Evolutionary conservation across 2,888 invertebrate genomes (phyloP).

Genomic region (Rhopalosiphum nymphaeae): DNA sequence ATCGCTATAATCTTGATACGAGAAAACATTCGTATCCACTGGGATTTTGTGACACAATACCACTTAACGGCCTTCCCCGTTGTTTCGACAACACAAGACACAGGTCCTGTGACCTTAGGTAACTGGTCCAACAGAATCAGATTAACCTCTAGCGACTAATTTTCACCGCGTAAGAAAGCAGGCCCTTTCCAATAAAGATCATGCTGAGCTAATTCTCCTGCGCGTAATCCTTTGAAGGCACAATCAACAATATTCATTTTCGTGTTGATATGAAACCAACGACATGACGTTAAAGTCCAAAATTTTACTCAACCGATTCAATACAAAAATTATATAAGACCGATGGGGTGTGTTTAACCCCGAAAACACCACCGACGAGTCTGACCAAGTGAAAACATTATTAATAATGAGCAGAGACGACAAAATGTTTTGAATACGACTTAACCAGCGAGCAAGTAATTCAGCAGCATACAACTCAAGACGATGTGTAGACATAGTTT

Average conservation of each 20-base stretch:
- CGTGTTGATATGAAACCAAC: too few relatives aligned
- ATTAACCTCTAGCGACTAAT: not conserved
- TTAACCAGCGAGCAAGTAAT: conserved; percentile 66
- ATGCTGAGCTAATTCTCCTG: not conserved
- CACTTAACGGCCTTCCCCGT: not conserved
- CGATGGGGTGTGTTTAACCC: conserved; percentile 66
- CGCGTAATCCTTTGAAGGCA: too few relatives aligned
- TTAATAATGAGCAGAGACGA: not conserved
- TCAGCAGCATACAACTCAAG: conserved; percentile 68
- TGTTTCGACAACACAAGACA: not conserved
- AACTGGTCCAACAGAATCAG: not conserved
- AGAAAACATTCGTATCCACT: not conserved
- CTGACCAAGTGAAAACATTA: conserved; percentile 63
- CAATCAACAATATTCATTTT: too few relatives aligned
- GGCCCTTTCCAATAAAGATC: not conserved
- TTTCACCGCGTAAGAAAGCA: not conserved
- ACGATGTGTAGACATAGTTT: conserved; percentile 67
- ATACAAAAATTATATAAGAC: conserved; percentile 67
- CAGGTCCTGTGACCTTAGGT: not conserved
- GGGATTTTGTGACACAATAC: not conserved
- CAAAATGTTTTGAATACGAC: conserved; percentile 6
- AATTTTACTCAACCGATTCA: conserved; percentile 63
- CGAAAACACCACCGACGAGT: conserved; percentile 67
- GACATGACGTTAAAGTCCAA: too few relatives aligned
- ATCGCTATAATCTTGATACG: not conserved